Base-by-base conservation (phyloP, 2,113 vertebrate genomes). In the Microtus pennsylvanicus region DNA sequence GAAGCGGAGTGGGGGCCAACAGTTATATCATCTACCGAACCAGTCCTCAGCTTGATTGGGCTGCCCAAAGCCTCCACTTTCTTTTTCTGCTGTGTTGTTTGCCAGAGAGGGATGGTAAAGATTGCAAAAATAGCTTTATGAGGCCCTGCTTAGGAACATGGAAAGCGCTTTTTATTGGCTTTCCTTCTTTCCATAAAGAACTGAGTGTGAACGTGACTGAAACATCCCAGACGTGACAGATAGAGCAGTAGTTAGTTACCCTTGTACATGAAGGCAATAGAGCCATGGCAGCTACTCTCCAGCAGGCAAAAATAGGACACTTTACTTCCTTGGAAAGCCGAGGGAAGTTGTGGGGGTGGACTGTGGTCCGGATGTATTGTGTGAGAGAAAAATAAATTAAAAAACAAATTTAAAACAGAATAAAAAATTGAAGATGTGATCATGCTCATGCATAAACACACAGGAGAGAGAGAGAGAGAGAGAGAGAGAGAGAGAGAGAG, bases 51-150 rank as follows among this genome's bases (percentile, higher is more conserved):
- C 50, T 45, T 67, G 78, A 13, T 87, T 97, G 63, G 19, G 24
- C 45, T 96, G 80, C 58, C 28, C 81, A 70, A 91, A 47, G 55
- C 47, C 58, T 89, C 11, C 3, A 65, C 14, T 81, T 91, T 92
- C 12, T 80, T 16, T 7, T 78, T 96, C 61, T 74, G 69, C 80
- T 92, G 61, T n/a, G 42, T 82, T 92, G 47, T 74, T 90, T 91
- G 24, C 4, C 10, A 45, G 42, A 86, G 50, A 75, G 63, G 50
- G 50, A 85, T n/a, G 74, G 47, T 24, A 80, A 69, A 77, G 17
- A 82, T 92, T 8, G 0, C 17, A 69, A 67, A 67, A 65, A 74
- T 11, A 5, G 45, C 35, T 88, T 82, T 35, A 14, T 7, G 35
- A 38, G 4, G 10, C 7, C 65, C 24, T 90, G 35, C 52, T 88